Base-by-base conservation (phyloP, 1,140 invertebrate species). In the Diorhabda carinulata region DNA sequence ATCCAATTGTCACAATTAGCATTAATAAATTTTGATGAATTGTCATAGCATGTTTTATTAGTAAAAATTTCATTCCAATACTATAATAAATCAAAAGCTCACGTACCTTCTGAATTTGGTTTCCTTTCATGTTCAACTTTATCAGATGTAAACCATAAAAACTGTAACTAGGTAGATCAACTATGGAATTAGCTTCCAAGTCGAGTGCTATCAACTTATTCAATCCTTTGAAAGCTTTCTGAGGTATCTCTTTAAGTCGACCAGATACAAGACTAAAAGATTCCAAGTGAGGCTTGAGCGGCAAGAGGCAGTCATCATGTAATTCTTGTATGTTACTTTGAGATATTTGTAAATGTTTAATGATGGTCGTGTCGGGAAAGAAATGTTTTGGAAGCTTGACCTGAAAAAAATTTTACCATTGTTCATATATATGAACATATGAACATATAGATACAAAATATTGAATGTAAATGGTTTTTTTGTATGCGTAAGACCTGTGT, bases 111-210 rank as follows among this genome's bases (percentile, higher is more conserved):
- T 87, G 85, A 77, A 95, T 84, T 74, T 88, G 84, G 81, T 96
- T 95, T 58, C 90, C 89, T 82, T 95, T 95, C 59, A 95, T 83
- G 77, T 92, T 94, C 3, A 97, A 82, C 80, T 93, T 94, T 61
- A 89, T 87, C 45, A 97, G 81, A 41, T 89, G 88, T 68, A 96
- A 82, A 0, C 92, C 92, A 76, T 93, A 94, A 79, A 96, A 95
- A 71, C 90, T 91, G 78, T 95, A 95, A 75, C 91, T 92, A 1
- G 91, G 89, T 45, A 97, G 84, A 71, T 93, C 90, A 45, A 87
- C 86, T 58, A 96, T 93, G 73, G 91, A 85, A 80, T 96, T 96
- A 63, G 89, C 88, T 77, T 94, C 93, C n/a, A 97, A 86, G 78
- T 96, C 92, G 43, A 97, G 82, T 0, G 88, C 87, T 10, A 88